A percentile compares a stretch with the other conserved stretches of the same genome.
phyloP scores from a whole-genome alignment of 2,888 invertebrate genomes.

The Xylophagus ater region DNA sequence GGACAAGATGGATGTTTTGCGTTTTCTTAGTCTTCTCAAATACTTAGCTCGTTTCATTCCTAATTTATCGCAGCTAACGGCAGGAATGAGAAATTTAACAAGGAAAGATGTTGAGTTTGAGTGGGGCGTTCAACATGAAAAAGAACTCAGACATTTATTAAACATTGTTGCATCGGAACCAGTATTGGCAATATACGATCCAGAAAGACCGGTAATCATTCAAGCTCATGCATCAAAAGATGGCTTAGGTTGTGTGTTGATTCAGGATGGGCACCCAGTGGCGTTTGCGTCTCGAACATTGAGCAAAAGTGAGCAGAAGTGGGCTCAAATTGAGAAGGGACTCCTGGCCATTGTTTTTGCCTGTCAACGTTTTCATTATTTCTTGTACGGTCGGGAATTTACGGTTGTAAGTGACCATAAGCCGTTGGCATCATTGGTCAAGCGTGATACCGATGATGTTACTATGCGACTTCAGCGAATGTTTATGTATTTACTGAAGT shows the following conservation, averaged over 20 bases:
- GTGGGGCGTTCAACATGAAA: conserved; percentile 15
- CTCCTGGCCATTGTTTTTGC: conserved; percentile 7
- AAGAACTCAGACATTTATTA: conserved; percentile 9
- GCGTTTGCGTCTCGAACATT: conserved; percentile 10
- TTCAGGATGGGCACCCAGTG: conserved; percentile 25
- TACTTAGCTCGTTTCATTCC: conserved; percentile 20
- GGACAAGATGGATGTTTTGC: conserved; percentile 13
- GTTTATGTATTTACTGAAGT: conserved; percentile 11
- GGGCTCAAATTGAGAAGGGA: conserved; percentile 12
- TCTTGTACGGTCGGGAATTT: conserved; percentile 19
- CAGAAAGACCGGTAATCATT: conserved; percentile 21
- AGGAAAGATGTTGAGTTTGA: conserved; percentile 14
- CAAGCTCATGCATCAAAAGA: conserved; percentile 24
- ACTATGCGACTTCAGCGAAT: conserved; percentile 10
- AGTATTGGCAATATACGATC: conserved; percentile 14
- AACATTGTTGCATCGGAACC: conserved; percentile 4
- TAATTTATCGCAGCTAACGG: conserved; percentile 15
- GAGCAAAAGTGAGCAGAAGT: conserved; percentile 5
- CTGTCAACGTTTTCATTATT: conserved; percentile 8
- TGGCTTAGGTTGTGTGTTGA: conserved; percentile 25
- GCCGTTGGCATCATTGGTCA: conserved; percentile 20
- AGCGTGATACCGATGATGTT: conserved; percentile 12
- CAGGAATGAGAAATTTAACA: conserved; percentile 14
- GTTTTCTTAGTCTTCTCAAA: conserved; percentile 17
- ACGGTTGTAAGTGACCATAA: conserved; percentile 29